Conservation (phyloP, 2,113 vertebrate genomes). For the Ciconia maguari region DNA sequence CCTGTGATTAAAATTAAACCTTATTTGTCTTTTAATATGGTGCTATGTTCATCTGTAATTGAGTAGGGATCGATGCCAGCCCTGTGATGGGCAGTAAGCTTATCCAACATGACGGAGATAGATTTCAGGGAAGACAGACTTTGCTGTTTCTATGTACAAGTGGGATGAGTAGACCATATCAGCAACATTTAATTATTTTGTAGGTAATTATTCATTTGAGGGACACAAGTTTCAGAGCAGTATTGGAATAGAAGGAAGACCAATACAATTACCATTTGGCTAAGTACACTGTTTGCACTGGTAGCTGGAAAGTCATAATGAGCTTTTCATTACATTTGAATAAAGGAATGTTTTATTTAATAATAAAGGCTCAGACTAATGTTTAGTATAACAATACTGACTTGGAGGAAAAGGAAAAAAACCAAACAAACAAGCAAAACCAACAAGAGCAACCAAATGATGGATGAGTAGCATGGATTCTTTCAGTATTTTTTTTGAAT, state of each 20-base stretch:
- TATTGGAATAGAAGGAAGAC: constrained; percentile 63
- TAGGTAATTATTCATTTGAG: constrained; percentile 88
- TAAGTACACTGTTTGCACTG: constrained; percentile 55
- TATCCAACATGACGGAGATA: constrained; percentile 86
- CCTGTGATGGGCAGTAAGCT: constrained; percentile 82
- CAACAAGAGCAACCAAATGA: not conserved
- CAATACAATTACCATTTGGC: constrained; percentile 71
- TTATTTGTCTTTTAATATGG: constrained; percentile 79
- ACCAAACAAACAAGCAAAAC: not conserved
- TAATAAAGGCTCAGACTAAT: not conserved
- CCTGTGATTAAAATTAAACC: constrained; percentile 79
- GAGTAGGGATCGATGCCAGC: constrained; percentile 76
- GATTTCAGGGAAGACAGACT: constrained; percentile 85
- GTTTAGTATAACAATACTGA: not conserved
- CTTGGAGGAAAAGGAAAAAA: not conserved
- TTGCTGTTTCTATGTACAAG: constrained; percentile 81
- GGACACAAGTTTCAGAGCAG: constrained; percentile 65
- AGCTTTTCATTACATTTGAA: constrained; percentile 69
- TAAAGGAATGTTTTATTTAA: constrained; percentile 50
- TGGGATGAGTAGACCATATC: constrained; percentile 78
- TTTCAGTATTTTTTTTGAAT: not conserved
- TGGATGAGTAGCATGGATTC: not conserved
- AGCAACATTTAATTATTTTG: constrained; percentile 89
- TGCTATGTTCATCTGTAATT: constrained; percentile 78
- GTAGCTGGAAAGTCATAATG: constrained; percentile 67